Conservation (phyloP, 2,888 invertebrate species). For the Oxycera nigricornis region DNA sequence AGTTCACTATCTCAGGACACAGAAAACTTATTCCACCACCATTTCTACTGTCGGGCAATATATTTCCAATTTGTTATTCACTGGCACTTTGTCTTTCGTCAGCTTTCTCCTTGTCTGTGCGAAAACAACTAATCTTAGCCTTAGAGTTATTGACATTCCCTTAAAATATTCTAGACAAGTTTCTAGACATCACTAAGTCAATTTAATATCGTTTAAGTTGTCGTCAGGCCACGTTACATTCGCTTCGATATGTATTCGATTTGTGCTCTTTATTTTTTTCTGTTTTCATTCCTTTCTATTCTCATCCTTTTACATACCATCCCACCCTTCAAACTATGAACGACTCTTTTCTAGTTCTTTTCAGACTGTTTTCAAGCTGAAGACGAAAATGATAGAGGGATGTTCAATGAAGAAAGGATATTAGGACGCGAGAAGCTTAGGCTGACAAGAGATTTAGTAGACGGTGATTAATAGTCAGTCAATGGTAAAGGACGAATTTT, state of each 20-base stretch:
- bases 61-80: neutral
- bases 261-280: neutral
- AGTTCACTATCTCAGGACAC: too few species aligned
- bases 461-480: constrained; percentile 46
- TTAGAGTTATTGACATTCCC: constrained; percentile 44
- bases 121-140: constrained; percentile 37
- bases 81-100: neutral
- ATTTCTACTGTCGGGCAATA: neutral
- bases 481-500: constrained; percentile 33
- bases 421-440: constrained; percentile 43
- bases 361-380: constrained; percentile 5
- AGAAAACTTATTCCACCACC: too few species aligned
- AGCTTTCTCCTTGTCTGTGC: too few species aligned
- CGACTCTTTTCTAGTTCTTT: neutral
- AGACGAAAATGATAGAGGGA: constrained; percentile 21
- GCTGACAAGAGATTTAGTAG: constrained; percentile 46
- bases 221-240: constrained; percentile 21
- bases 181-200: constrained; percentile 44
- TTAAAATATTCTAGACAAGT: constrained; percentile 43
- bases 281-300: neutral
- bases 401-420: constrained; percentile 3
- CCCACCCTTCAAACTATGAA: neutral
- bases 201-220: constrained; percentile 44
- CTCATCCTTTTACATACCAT: neutral
- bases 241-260: constrained; percentile 11